Base-by-base conservation (phyloP, 2,888 invertebrate genomes). In the Sphaerophoria rueppellii region DNA sequence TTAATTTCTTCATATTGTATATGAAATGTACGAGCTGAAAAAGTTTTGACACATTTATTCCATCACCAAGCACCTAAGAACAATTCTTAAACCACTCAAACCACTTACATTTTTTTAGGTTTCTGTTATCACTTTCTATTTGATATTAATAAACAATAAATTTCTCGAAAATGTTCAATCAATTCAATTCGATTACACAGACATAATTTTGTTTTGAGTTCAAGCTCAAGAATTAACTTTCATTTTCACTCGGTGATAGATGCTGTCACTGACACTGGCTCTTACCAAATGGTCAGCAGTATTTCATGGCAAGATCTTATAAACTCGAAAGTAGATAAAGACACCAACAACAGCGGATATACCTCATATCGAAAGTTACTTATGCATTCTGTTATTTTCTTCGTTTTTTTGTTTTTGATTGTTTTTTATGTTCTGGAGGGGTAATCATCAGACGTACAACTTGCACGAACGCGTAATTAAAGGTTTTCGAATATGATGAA, bases 401-500 rank as follows among this genome's bases (percentile, higher is more conserved):
- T 7, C 40, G 52, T 65, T 82, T 40, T 75, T 50, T 65, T 60
- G 40, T 67, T 57, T 35, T 63, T 16, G 9, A 65, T 54, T 43
- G 58, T 55, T 35, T 54, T 46, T 14, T 63, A 12, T 11, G 12
- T 48, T 63, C 43, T 61, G 78, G 70, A 35, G 82, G 79, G 82
- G 79, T 46, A 2, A 57, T 43, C 61, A 57, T 58, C 69, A 11
- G 54, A 65, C 35, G 60, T 69, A 73, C 76, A 72, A 80, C 58
- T 77, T 83, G 76, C 83, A 83, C 76, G 76, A 83, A 75, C 46
- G 50, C 58, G 34, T 67, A 86, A 77, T 82, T 83, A 83, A 73
- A 77, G 74, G 63, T 60, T 75, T 73, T 77, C 70, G 40, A 40
- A 24, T 43, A 35, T 35, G 77, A 77, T 82, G 74, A 60, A 77